These are phyloP conservation scores for Atta cephalotes DNA, from an alignment of 1,140 invertebrate species.

Conservation along the genomic window DNA sequence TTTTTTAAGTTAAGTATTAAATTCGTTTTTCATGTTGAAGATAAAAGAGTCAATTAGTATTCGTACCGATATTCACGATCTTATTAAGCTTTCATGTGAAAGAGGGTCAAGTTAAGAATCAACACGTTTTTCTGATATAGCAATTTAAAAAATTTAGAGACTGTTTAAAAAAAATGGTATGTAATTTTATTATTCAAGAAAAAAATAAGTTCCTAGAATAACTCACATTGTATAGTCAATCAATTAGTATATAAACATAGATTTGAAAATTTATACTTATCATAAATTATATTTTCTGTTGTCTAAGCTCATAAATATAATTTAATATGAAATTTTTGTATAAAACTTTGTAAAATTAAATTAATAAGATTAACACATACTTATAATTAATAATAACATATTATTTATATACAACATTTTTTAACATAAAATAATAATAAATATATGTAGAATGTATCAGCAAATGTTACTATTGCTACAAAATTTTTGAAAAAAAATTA, in stretches of 20 bases:
- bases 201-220: background rate
- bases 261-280: conserved; percentile 3
- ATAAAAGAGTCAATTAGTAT: background rate
- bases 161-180: background rate
- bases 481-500: background rate
- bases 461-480: background rate
- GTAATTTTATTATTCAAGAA: background rate
- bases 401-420: background rate
- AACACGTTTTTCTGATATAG: conserved; percentile 7
- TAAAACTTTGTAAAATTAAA: background rate
- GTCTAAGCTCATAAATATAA: background rate
- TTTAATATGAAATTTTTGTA: background rate
- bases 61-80: background rate
- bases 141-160: conserved; percentile 22
- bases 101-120: conserved; percentile 57
- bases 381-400: conserved; percentile 5
- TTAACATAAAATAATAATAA: background rate
- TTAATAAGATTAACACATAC: background rate
- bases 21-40: background rate
- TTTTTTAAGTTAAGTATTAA: conserved; percentile 9
- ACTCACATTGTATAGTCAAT: background rate
- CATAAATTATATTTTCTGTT: background rate
- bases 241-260: background rate
- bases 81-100: conserved; percentile 41
- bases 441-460: background rate